A percentile compares a stretch with the other conserved stretches of the same genome.
phyloP scores from a whole-genome alignment of 2,113 vertebrate genomes.

The Corythaixoides concolor region DNA sequence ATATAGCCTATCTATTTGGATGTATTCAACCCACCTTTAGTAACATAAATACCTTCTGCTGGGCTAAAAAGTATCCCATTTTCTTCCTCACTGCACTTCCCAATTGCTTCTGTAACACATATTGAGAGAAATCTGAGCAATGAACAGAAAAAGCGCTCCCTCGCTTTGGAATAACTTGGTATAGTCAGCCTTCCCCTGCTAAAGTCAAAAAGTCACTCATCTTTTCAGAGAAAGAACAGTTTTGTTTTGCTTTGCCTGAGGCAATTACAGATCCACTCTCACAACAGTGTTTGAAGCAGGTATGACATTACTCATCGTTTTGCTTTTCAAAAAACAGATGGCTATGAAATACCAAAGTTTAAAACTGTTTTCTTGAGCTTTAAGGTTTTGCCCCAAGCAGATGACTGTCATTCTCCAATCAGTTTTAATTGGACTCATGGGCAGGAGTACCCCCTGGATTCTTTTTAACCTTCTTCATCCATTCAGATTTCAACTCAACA shows the following conservation, averaged over 20 bases:
- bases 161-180: not conserved
- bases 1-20: not conserved
- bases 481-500: not conserved
- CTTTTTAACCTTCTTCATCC: not conserved
- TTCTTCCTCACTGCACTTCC: not conserved
- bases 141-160: not conserved
- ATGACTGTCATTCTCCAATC: not conserved
- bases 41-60: not conserved
- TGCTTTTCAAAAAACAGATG: not conserved
- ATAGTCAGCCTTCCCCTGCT: not conserved
- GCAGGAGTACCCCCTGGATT: not conserved
- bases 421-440: not conserved
- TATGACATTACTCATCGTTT: not conserved
- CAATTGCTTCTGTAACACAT: not conserved
- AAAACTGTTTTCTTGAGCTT: not conserved
- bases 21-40: not conserved
- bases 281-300: not conserved
- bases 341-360: not conserved
- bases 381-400: not conserved
- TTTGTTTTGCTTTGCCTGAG: not conserved
- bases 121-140: not conserved
- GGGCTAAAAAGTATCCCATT: not conserved
- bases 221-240: not conserved
- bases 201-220: not conserved
- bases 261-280: not conserved